phyloP scores from a whole-genome alignment of 2,797 vertebrate species.

The Dallia pectoralis region DNA sequence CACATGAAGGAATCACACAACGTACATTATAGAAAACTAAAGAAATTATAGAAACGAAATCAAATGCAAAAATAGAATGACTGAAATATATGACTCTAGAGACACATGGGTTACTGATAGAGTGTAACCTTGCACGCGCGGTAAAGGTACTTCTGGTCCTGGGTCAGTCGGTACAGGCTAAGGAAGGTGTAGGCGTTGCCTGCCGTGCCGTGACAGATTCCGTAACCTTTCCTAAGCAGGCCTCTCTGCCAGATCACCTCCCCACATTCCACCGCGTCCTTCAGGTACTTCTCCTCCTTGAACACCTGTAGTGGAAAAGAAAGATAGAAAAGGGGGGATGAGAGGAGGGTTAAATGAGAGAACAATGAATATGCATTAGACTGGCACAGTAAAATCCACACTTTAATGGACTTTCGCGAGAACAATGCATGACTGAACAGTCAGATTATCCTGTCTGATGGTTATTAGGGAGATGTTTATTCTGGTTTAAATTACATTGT shows the following conservation, averaged over 20 bases:
- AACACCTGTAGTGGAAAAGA: constrained; percentile 76
- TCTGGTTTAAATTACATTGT: not conserved
- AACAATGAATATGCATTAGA: too few species aligned
- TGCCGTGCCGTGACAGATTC: constrained; percentile 92
- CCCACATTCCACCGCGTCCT: constrained; percentile 89
- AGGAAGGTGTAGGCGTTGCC: constrained; percentile 95
- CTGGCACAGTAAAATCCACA: not conserved
- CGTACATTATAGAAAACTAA: too few species aligned
- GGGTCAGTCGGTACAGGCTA: constrained; percentile 86
- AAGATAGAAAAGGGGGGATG: not conserved
- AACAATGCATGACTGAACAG: not conserved
- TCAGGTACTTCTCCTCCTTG: constrained; percentile 95
- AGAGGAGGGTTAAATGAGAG: constrained; percentile 1
- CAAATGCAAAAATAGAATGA: too few species aligned
- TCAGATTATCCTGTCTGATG: not conserved
- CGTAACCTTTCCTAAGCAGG: constrained; percentile 91
- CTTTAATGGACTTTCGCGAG: not conserved
- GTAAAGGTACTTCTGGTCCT: constrained; percentile 93
- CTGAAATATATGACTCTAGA: too few species aligned
- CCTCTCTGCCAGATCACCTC: constrained; percentile 97
- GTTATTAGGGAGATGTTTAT: not conserved
- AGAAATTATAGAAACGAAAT: too few species aligned
- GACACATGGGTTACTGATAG: too few species aligned
- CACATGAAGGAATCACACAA: too few species aligned
- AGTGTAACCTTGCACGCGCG: constrained; percentile 87